A percentile compares a stretch with the other conserved stretches of the same genome.
Evolutionary conservation across 2,113 vertebrate species (phyloP).

Genomic region (Emydocephalus ijimae): DNA sequence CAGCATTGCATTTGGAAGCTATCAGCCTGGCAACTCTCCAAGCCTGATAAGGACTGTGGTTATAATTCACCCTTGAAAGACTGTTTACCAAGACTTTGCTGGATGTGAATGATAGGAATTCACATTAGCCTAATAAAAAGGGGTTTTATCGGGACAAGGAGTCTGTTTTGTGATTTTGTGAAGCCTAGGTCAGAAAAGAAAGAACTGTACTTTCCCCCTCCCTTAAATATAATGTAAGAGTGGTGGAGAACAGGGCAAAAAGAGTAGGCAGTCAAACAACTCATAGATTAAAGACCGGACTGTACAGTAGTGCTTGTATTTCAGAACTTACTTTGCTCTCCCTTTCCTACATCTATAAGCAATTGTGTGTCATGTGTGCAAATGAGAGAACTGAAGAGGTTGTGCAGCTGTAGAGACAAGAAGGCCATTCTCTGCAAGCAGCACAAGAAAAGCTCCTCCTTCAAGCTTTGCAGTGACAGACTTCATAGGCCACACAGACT

Average conservation of each 20-base stretch:
- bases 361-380: conserved; percentile 16
- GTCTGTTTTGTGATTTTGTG: too few species aligned
- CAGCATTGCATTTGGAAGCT: too few species aligned
- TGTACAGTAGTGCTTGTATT: neutral
- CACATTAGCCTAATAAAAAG: too few species aligned
- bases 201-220: too few species aligned
- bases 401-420: conserved; percentile 30
- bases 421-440: neutral
- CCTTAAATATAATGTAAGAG: neutral
- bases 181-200: too few species aligned
- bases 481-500: conserved; percentile 65
- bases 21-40: too few species aligned
- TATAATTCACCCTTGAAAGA: too few species aligned
- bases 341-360: neutral
- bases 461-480: conserved; percentile 54
- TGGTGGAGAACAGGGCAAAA: neutral
- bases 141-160: too few species aligned
- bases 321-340: neutral
- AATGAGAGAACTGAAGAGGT: neutral
- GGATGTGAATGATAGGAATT: too few species aligned
- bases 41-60: too few species aligned
- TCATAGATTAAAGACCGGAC: neutral
- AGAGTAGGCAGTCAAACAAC: neutral
- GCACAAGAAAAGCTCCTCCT: conserved; percentile 32
- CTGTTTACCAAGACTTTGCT: too few species aligned